Base-by-base conservation (phyloP, 2,888 invertebrate species). In the Torymus texanus region DNA sequence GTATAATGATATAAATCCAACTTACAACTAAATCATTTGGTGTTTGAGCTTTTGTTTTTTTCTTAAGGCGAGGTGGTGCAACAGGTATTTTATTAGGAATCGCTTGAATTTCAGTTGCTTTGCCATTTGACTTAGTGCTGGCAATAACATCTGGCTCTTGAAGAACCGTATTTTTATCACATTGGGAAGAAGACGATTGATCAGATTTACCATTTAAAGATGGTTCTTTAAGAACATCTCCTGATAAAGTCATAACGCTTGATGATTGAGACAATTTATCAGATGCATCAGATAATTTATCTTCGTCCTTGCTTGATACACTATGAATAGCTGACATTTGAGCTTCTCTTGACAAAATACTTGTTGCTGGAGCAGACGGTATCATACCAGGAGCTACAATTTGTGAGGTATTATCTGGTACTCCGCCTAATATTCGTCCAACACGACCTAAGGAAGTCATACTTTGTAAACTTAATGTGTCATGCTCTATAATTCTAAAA, bases 81-180 rank as follows among this genome's bases (percentile, higher is more conserved):
- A 95, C 91, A 3, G 95, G 95, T 55, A 89, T 88, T 83, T 86
- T 85, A 63, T 84, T 84, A 55, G 84, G 86, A 72, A 87, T 86
- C 81, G 88, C 90, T 83, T 85, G 84, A 61, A 78, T 79, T 72
- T 90, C 89, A 21, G 83, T 81, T 29, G 83, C 78, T 81, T 90
- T 90, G 51, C 88, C 87, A 78, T 88, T 88, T 83, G 86, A 88
- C 81, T 97, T 97, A 82, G 97, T 96, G 91, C 97, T 97, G 79
- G 97, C 96, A 85, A 97, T 97, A 86, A 97, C 96, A 91, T 98
- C 97, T 2, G 97, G 97, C 90, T 97, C 97, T 88, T 94, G 94
- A 88, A 94, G 92, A 65, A 88, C 84, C 65, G 87, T 85, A 82
- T 83, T 87, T 82, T 87, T 87, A 75, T 88, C 87, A 82, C 82